These are phyloP conservation scores for Drosophila guanche DNA, from an alignment of 1,140 invertebrate species.

Conservation along the genomic window DNA sequence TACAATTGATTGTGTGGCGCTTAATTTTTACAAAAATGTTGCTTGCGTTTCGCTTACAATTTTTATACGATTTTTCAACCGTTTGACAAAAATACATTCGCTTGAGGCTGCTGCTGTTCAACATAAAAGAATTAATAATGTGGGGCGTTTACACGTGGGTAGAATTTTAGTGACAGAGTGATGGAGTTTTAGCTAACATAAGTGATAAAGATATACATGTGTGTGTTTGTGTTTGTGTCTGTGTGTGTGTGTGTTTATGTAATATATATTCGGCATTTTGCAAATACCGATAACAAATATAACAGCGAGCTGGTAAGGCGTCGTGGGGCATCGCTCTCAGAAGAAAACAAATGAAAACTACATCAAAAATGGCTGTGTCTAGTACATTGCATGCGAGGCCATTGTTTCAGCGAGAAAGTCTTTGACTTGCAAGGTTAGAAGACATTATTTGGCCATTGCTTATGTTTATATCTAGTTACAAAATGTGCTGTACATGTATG, in stretches of 20 bases:
- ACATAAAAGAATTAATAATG: conserved; percentile 55
- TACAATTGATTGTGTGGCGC: conserved; percentile 54
- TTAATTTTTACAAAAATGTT: conserved; percentile 48
- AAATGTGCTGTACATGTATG: conserved; percentile 7
- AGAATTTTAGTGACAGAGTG: conserved; percentile 46
- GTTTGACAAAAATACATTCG: conserved; percentile 63
- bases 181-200: conserved; percentile 58
- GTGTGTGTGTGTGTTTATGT: too few species aligned
- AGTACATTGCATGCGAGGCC: conserved; percentile 67
- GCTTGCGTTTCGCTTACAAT: conserved; percentile 23
- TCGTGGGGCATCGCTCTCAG: conserved; percentile 31
- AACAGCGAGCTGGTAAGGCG: conserved; percentile 41
- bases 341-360: conserved; percentile 56
- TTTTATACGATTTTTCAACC: conserved; percentile 12
- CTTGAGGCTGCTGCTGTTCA: conserved; percentile 73
- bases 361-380: conserved; percentile 24
- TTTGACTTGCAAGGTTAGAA: not conserved
- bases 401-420: conserved; percentile 56
- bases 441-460: not conserved
- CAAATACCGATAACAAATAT: conserved; percentile 74
- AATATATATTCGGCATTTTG: conserved; percentile 51
- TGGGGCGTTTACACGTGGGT: conserved; percentile 42
- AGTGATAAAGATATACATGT: conserved; percentile 45
- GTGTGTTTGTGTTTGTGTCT: too few species aligned
- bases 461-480: conserved; percentile 18